These are phyloP conservation scores for Hesperia comma DNA, from an alignment of 2,888 invertebrate species.

Conservation along the genomic window DNA sequence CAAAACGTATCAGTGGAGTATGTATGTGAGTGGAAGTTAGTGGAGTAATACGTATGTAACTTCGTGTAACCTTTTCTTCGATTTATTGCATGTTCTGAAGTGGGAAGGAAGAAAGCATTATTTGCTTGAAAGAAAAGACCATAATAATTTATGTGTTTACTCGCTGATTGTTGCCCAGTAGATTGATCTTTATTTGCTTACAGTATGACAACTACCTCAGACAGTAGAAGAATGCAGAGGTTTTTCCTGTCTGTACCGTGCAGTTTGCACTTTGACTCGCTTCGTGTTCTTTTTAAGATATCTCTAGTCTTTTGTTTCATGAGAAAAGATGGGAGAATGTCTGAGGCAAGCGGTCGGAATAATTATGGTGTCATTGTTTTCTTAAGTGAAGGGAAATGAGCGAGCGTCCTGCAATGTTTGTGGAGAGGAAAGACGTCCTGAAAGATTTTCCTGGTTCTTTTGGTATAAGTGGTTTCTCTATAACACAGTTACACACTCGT, in stretches of 20 bases:
- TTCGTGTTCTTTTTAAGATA: slow-evolving; percentile 46
- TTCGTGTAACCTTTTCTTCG: too few species aligned
- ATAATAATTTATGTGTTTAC: too few species aligned
- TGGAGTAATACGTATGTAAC: too few species aligned
- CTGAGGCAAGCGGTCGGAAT: slow-evolving; percentile 35
- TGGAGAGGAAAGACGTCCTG: slow-evolving; percentile 14
- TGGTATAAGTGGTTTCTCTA: background rate
- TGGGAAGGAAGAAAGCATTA: too few species aligned
- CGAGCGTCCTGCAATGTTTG: slow-evolving; percentile 24
- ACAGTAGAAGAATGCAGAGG: slow-evolving; percentile 10
- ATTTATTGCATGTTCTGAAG: too few species aligned
- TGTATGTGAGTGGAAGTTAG: too few species aligned
- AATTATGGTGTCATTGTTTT: slow-evolving; percentile 36
- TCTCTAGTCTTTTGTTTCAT: slow-evolving; percentile 45
- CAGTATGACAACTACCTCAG: slow-evolving; percentile 5
- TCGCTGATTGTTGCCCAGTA: too few species aligned
- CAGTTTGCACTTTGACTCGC: slow-evolving; percentile 55
- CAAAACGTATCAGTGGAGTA: too few species aligned
- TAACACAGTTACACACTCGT: background rate
- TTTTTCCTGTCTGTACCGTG: slow-evolving; percentile 47
- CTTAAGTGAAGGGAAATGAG: slow-evolving; percentile 35
- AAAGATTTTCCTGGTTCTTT: slow-evolving; percentile 19
- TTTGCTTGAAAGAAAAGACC: too few species aligned
- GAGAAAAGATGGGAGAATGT: slow-evolving; percentile 35
- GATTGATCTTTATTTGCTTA: background rate